phyloP scores from a whole-genome alignment of 2,113 vertebrate genomes.

The Osmerus mordax region DNA sequence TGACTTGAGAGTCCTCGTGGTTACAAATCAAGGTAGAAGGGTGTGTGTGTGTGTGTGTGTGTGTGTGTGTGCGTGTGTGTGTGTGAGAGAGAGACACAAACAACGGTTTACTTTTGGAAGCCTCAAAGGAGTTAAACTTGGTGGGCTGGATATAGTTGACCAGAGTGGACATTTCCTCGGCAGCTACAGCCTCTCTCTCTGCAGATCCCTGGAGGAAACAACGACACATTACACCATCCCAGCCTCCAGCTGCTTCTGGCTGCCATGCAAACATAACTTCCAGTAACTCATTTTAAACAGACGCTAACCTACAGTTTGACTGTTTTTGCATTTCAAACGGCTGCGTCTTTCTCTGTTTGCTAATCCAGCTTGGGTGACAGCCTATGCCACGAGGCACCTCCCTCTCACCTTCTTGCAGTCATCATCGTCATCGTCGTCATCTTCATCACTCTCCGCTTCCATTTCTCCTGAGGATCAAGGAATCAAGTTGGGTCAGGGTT shows the following conservation, averaged over 20 bases:
- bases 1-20: not conserved
- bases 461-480: conserved; percentile 73
- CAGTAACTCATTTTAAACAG: too few relatives aligned
- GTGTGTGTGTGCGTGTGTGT: not conserved
- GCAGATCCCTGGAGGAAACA: conserved; percentile 81
- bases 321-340: too few relatives aligned
- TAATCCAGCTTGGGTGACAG: too few relatives aligned
- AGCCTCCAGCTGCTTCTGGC: conserved; percentile 9
- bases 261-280: conserved; percentile 26
- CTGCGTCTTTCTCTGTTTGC: too few relatives aligned
- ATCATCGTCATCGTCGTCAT: conserved; percentile 82
- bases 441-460: conserved; percentile 84
- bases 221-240: not conserved
- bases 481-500: too few relatives aligned
- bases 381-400: too few relatives aligned
- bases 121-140: conserved; percentile 96
- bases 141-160: conserved; percentile 97
- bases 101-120: conserved; percentile 84
- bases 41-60: not conserved
- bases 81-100: not conserved
- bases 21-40: not conserved
- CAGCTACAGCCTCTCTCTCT: conserved; percentile 90
- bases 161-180: conserved; percentile 97
- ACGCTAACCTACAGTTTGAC: too few relatives aligned
- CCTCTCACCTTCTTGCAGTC: conserved; percentile 95